Percentiles rank a stretch among this genome's conserved stretches.
Evolutionary conservation across 2,888 invertebrate genomes (phyloP).

Genomic region (Parnassius smintheus): DNA sequence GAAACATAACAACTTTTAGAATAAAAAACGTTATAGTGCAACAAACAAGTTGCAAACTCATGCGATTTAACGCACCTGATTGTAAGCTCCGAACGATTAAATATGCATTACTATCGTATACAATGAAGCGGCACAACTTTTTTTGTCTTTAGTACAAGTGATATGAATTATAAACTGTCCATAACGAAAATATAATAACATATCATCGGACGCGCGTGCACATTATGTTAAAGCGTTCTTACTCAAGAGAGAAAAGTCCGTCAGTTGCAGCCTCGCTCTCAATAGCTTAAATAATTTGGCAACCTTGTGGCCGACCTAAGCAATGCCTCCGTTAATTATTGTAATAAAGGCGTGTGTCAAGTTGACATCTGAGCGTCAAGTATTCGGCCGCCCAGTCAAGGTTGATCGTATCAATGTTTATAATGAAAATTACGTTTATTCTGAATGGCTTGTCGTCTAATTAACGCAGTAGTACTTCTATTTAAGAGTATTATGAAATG

Average conservation of each 20-base stretch:
- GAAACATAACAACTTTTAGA: constrained; percentile 18
- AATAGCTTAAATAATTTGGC: constrained; percentile 66
- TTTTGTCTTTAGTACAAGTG: constrained; percentile 20
- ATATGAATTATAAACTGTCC: constrained; percentile 40
- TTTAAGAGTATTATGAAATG: too few species aligned
- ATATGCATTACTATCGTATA: background rate
- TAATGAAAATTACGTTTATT: too few species aligned
- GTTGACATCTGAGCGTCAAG: constrained; percentile 58
- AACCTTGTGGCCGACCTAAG: constrained; percentile 63
- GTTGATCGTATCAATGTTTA: constrained; percentile 8
- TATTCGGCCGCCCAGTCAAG: constrained; percentile 26
- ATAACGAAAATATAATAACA: constrained; percentile 73
- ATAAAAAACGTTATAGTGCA: constrained; percentile 16
- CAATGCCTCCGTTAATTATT: constrained; percentile 67
- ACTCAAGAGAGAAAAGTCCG: constrained; percentile 57
- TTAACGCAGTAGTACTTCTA: too few species aligned
- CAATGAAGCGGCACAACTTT: constrained; percentile 5
- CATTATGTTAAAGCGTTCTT: constrained; percentile 43
- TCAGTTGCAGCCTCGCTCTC: constrained; percentile 63
- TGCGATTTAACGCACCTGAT: background rate
- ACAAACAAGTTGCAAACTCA: constrained; percentile 10
- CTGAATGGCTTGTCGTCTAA: too few species aligned
- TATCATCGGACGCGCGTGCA: constrained; percentile 53
- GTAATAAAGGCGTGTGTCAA: constrained; percentile 57
- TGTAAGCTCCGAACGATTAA: background rate